Conservation (phyloP, 2,888 invertebrate species). For the Invenusta paracnida region DNA sequence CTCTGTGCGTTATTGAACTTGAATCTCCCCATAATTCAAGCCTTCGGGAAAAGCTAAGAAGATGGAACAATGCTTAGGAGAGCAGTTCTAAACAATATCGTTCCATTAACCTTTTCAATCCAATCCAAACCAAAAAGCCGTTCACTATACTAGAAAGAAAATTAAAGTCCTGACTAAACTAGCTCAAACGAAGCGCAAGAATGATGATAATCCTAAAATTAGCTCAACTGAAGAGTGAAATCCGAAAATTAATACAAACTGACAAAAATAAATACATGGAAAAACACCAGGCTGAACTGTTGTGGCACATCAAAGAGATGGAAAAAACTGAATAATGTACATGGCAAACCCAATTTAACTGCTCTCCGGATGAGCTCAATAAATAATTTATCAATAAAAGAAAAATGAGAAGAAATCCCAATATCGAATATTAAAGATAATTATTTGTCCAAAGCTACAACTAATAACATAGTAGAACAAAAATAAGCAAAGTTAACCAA, state of each 20-base stretch:
- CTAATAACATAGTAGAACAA: not conserved
- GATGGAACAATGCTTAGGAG: not conserved
- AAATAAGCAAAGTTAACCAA: not conserved
- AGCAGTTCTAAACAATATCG: not conserved
- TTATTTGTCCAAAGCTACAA: not conserved
- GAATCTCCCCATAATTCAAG: not conserved
- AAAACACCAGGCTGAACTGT: not conserved
- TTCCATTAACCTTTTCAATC: not conserved
- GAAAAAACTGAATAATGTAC: not conserved
- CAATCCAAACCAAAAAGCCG: not conserved
- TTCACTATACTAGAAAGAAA: not conserved
- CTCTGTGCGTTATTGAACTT: not conserved
- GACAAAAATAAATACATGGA: not conserved
- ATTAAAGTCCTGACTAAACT: not conserved
- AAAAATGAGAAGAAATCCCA: not conserved
- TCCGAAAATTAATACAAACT: not conserved
- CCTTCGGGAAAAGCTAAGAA: not conserved
- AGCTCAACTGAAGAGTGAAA: not conserved
- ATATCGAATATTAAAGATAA: not conserved
- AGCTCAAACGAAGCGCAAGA: not conserved
- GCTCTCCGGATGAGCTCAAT: not conserved
- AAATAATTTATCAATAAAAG: not conserved
- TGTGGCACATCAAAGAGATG: not conserved
- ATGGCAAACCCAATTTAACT: not conserved
- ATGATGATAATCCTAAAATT: not conserved